These are phyloP conservation scores for Thalpophila matura DNA, from an alignment of 2,888 invertebrate genomes.

Conservation along the genomic window DNA sequence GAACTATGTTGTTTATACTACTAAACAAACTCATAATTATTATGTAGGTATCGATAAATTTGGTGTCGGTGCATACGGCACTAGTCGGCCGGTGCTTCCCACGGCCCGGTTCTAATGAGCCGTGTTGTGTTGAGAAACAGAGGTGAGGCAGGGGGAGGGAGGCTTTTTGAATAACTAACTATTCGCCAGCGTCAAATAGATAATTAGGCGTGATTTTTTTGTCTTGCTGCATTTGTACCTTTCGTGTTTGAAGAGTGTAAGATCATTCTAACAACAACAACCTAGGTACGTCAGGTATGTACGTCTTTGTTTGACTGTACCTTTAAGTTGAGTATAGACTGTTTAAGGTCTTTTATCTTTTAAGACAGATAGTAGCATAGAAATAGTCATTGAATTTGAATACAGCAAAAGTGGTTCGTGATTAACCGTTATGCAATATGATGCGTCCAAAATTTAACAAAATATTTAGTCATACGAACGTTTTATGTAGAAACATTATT, in stretches of 20 bases:
- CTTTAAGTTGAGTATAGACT: not conserved
- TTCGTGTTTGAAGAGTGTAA: constrained; percentile 8
- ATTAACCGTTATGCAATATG: not conserved
- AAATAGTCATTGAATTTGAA: not conserved
- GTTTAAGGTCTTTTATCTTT: not conserved
- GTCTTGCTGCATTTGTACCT: constrained; percentile 48
- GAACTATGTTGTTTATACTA: not conserved
- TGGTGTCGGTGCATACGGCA: constrained; percentile 59
- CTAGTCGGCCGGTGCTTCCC: constrained; percentile 81
- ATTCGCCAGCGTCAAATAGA: constrained; percentile 72
- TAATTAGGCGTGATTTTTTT: constrained; percentile 73
- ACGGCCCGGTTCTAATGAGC: constrained; percentile 89
- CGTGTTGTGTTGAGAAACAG: constrained; percentile 86
- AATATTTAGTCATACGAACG: constrained; percentile 2
- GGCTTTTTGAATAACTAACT: constrained; percentile 77
- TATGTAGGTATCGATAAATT: constrained; percentile 50
- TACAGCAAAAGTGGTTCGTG: not conserved
- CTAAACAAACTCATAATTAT: no score
- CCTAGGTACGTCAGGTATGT: no score
- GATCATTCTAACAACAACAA: no score
- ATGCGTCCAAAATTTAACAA: not conserved
- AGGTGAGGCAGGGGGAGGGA: constrained; percentile 67
- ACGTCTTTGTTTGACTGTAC: not conserved
- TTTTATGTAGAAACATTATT: not conserved
- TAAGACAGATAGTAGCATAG: not conserved